Evolutionary conservation across 1,140 invertebrate genomes (phyloP), one percentile per base, ranked within the genome.

Genomic region (Ctenoplectra terminalis): DNA sequence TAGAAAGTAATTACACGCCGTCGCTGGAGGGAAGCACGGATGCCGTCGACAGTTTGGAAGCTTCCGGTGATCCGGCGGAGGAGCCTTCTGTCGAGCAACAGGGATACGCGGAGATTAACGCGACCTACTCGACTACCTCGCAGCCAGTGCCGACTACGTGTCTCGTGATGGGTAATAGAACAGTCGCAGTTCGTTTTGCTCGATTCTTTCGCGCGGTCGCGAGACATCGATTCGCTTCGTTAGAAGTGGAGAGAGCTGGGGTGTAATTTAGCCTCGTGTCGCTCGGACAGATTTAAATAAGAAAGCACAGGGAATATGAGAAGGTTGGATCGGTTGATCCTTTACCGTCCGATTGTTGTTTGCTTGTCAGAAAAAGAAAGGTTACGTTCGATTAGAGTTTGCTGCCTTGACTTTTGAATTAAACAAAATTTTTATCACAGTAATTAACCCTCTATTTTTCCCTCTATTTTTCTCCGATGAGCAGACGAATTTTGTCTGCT

Each of bases 101-200:
- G 81, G 72, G 67, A 78, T 75, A 82, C 72, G 46, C 40, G 61
- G 78, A 90, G 67, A 83, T 73, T 69, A 90, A 89, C 75, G 40
- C 54, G 71, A 89, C 85, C 34, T 83, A 82, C 48, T 66, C 84
- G 23, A 84, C 58, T 9, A 64, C 84, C 26, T 80, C 82, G 64
- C 61, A 87, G 46, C 82, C 84, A 43, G 50, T 58, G 2, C 83
- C 88, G 20, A 78, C 85, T 17, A 90, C 87, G 61, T 93, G 92
- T 77, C 83, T 89, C 75, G 89, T 93, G 56, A 93, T 93, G 92
- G 91, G 91, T 92, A 90, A 86, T 63, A 71, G 15, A 83, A 82
- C 46, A 74, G 29, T 73, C 70, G 13, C 11, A 31, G 17, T 52
- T 81, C 31, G 23, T 64, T 40, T 73, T 15, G 1, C 6, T 43